A percentile compares a stretch with the other conserved stretches of the same genome.
Conservation (phyloP, 1,140 invertebrate species). For the Batillaria attramentaria region DNA sequence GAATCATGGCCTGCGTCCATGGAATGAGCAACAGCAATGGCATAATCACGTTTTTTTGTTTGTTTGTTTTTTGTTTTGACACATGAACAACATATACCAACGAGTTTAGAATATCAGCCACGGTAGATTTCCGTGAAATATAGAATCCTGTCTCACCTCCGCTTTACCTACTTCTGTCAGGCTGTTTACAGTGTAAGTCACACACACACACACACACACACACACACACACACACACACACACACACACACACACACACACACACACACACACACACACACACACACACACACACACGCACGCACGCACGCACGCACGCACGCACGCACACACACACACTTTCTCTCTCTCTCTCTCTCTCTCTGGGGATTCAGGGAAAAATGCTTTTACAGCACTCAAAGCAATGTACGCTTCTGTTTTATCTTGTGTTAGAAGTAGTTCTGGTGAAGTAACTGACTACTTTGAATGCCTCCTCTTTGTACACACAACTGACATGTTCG, state of each 20-base stretch:
- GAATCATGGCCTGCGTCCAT: too few relatives aligned
- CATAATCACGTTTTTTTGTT: too few relatives aligned
- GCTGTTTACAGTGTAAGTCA: not conserved
- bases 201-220: constrained; percentile 2
- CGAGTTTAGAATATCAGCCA: too few relatives aligned
- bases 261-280: not conserved
- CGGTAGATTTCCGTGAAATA: not conserved
- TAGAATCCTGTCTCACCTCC: not conserved
- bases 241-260: not conserved
- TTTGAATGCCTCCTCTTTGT: not conserved
- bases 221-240: constrained; percentile 2
- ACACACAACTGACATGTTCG: too few relatives aligned
- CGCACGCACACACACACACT: constrained; percentile 27
- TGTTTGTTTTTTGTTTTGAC: too few relatives aligned
- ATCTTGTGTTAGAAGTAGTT: too few relatives aligned
- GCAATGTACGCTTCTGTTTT: too few relatives aligned
- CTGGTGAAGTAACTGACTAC: not conserved
- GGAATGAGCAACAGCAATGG: too few relatives aligned
- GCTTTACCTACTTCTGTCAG: not conserved
- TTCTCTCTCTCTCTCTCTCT: too few relatives aligned
- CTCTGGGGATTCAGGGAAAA: too few relatives aligned
- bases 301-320: constrained; percentile 22
- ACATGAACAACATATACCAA: too few relatives aligned
- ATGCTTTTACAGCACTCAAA: too few relatives aligned
- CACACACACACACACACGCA: constrained; percentile 11